A percentile compares a stretch with the other conserved stretches of the same genome.
phyloP scores from a whole-genome alignment of 2,113 vertebrate genomes.

The Odocoileus hemionus region DNA sequence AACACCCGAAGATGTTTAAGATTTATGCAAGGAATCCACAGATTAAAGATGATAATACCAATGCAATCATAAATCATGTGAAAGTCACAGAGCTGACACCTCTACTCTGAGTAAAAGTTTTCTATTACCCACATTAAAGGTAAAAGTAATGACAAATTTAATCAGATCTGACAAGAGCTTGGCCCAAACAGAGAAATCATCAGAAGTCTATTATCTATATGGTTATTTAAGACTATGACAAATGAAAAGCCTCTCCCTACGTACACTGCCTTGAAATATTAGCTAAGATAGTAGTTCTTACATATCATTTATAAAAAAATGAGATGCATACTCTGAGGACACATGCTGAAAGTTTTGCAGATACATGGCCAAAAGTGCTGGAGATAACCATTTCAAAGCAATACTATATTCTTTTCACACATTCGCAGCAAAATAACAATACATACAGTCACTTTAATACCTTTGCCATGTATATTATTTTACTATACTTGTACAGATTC shows the following conservation, averaged over 20 bases:
- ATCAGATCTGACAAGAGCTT: slow-evolving; percentile 1
- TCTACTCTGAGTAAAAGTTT: neutral
- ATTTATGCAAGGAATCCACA: neutral
- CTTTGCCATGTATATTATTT: neutral
- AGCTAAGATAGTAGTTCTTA: neutral
- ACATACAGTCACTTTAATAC: neutral
- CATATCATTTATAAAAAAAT: neutral
- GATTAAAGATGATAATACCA: neutral
- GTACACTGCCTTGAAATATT: neutral
- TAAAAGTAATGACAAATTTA: neutral
- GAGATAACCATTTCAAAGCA: neutral
- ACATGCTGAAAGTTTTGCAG: neutral
- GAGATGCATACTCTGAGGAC: neutral
- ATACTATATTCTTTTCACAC: neutral
- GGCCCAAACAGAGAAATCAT: neutral
- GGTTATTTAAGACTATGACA: neutral
- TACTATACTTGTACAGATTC: neutral
- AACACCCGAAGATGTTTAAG: neutral
- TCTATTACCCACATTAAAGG: neutral
- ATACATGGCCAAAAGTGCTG: neutral
- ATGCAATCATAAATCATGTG: neutral
- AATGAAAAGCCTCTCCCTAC: neutral
- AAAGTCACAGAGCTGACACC: neutral
- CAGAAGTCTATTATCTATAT: neutral
- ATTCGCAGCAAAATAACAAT: neutral